Conservation (phyloP, 2,113 vertebrate species). For the Pelmatolapia mariae region DNA sequence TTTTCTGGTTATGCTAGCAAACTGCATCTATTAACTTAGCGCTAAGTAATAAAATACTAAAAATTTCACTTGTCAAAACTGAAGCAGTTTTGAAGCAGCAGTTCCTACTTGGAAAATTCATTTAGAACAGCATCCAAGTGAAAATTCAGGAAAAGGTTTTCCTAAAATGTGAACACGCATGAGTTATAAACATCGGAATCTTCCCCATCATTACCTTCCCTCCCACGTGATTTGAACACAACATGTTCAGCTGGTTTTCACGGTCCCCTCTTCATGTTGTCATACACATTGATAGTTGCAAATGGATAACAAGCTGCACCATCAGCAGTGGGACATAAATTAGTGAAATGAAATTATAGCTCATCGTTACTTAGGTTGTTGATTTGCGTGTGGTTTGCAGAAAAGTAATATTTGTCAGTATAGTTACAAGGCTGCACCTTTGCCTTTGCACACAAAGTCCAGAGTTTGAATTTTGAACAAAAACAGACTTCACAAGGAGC, state of each 20-base stretch:
- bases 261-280: too few species aligned
- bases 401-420: neutral
- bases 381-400: neutral
- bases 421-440: neutral
- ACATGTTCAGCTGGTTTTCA: neutral
- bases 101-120: neutral
- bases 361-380: neutral
- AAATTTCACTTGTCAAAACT: neutral
- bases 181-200: neutral
- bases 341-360: neutral
- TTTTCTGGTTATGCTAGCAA: neutral
- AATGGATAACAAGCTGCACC: neutral
- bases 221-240: neutral
- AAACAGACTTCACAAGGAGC: constrained; percentile 25
- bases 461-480: neutral
- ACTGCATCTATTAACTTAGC: neutral
- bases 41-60: neutral
- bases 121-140: neutral
- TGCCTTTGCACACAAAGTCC: neutral
- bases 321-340: neutral
- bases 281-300: neutral
- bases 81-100: neutral
- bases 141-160: neutral
- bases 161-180: neutral
- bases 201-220: neutral